phyloP scores from a whole-genome alignment of 1,140 invertebrate genomes.

The Pseudomyrmex cubaensis region DNA sequence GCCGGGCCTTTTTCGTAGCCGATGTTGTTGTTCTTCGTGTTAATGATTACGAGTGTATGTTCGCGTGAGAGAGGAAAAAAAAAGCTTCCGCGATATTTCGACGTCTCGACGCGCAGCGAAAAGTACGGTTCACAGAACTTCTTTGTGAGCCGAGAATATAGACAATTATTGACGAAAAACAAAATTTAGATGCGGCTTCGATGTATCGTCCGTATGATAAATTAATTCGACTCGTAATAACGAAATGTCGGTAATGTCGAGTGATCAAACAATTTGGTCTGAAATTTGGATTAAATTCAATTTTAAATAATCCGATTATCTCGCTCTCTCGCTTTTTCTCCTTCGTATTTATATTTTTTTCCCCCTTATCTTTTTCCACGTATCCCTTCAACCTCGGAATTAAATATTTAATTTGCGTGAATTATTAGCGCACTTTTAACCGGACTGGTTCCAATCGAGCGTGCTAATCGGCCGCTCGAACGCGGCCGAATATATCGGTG shows the following conservation, averaged over 20 bases:
- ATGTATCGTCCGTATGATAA: too few species aligned
- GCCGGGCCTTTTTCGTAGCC: slow-evolving; percentile 40
- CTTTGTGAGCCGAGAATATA: too few species aligned
- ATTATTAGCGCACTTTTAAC: slow-evolving; percentile 25
- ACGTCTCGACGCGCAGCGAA: background rate
- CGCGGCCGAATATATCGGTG: slow-evolving; percentile 43
- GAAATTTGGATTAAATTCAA: background rate
- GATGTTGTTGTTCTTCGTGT: slow-evolving; percentile 41
- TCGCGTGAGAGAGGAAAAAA: background rate
- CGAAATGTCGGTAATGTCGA: too few species aligned
- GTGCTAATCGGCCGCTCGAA: slow-evolving; percentile 43
- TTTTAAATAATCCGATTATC: background rate
- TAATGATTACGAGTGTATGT: slow-evolving; percentile 39
- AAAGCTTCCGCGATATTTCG: slow-evolving; percentile 13
- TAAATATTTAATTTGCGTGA: background rate
- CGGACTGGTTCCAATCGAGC: slow-evolving; percentile 22
- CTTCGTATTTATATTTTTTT: background rate
- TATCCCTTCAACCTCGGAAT: background rate
- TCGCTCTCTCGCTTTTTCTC: background rate
- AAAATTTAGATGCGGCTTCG: too few species aligned
- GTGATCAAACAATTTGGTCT: too few species aligned
- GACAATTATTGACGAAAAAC: too few species aligned
- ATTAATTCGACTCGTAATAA: too few species aligned
- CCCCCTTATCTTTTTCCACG: background rate
- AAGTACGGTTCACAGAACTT: background rate